phyloP scores from a whole-genome alignment of 2,113 vertebrate genomes.

The Eublepharis macularius region DNA sequence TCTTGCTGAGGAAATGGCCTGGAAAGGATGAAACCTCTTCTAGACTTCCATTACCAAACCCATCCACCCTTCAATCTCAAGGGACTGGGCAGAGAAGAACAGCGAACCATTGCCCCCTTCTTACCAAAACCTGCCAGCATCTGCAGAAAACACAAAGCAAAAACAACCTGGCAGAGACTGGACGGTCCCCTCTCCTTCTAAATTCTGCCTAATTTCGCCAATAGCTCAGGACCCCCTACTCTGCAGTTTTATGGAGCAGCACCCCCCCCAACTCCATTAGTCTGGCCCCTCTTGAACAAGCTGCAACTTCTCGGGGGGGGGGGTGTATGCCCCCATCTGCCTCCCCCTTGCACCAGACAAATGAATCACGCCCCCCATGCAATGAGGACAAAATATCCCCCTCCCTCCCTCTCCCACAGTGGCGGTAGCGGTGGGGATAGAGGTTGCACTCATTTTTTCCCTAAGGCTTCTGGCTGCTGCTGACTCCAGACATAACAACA shows the following conservation, averaged over 20 bases:
- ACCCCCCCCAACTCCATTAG: neutral
- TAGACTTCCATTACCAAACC: neutral
- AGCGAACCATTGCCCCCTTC: too few relatives aligned
- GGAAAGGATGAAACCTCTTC: too few relatives aligned
- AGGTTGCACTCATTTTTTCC: neutral
- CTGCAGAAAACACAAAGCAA: too few relatives aligned
- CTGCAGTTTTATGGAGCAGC: neutral
- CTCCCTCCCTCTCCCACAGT: neutral
- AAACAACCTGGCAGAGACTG: neutral
- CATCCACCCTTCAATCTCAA: too few relatives aligned
- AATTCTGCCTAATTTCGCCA: neutral
- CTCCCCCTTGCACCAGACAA: neutral
- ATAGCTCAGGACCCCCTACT: neutral
- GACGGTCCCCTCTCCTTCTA: too few relatives aligned
- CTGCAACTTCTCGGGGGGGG: neutral
- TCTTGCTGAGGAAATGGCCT: too few relatives aligned
- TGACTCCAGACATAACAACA: constrained; percentile 36
- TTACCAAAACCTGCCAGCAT: neutral
- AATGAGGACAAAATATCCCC: too few relatives aligned
- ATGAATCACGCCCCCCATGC: neutral
- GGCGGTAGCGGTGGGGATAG: too few relatives aligned
- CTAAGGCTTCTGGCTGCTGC: neutral
- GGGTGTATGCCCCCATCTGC: neutral
- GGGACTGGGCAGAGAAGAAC: neutral
- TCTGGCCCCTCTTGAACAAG: too few relatives aligned